A percentile compares a stretch with the other conserved stretches of the same genome.
These are phyloP conservation scores for Chaetodon trifascialis DNA, from an alignment of 2,113 vertebrate species.

Conservation along the genomic window DNA sequence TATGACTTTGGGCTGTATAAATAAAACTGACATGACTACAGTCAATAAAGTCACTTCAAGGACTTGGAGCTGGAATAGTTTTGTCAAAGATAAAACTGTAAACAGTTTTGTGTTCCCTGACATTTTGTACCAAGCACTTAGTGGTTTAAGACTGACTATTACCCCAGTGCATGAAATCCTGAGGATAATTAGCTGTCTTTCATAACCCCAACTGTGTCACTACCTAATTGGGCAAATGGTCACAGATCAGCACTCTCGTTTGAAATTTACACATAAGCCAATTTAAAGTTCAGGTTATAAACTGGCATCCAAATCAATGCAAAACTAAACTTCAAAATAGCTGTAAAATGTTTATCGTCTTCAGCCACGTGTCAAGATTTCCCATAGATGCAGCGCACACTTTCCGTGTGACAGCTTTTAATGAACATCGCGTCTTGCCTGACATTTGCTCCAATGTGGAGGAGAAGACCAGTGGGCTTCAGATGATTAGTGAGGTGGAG, in stretches of 20 bases:
- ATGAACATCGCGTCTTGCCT: conserved; percentile 41
- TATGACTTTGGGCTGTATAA: neutral
- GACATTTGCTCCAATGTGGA: conserved; percentile 4
- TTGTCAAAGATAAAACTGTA: neutral
- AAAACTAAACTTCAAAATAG: neutral
- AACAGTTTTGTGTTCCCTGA: neutral
- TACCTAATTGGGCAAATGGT: neutral
- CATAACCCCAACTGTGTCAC: neutral
- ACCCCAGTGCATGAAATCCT: conserved; percentile 19
- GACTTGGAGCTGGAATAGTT: neutral
- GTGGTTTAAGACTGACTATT: conserved; percentile 3
- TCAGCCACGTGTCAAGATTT: neutral
- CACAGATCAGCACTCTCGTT: conserved; percentile 2
- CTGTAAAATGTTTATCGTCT: neutral
- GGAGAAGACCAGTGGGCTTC: conserved; percentile 12
- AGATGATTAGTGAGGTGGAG: conserved; percentile 35
- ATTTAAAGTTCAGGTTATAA: neutral
- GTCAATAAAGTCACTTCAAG: neutral
- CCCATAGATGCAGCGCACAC: neutral
- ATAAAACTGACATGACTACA: neutral
- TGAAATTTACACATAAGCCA: neutral
- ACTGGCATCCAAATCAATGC: neutral
- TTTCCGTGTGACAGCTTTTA: conserved; percentile 35
- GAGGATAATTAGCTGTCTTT: conserved; percentile 22
- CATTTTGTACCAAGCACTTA: neutral